These are phyloP conservation scores for Herminia tarsipennalis DNA, from an alignment of 2,888 invertebrate genomes.

Conservation along the genomic window DNA sequence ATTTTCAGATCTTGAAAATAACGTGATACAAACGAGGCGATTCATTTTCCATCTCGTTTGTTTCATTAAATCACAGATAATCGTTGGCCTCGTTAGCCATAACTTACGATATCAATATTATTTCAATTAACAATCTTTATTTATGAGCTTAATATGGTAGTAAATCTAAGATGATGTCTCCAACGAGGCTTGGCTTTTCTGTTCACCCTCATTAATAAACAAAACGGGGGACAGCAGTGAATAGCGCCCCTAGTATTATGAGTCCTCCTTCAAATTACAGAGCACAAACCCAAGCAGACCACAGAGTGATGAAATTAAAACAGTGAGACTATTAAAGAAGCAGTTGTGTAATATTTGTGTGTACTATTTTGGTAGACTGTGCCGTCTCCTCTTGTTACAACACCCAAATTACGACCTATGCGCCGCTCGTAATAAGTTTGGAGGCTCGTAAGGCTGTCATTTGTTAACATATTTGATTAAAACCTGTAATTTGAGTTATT, in stretches of 20 bases:
- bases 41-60: constrained; percentile 32
- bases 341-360: neutral
- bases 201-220: constrained; percentile 58
- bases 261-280: too few species aligned
- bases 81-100: constrained; percentile 45
- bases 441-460: constrained; percentile 35
- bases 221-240: constrained; percentile 27
- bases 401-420: constrained; percentile 28
- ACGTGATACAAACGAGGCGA: constrained; percentile 29
- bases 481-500: constrained; percentile 38
- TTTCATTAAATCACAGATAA: constrained; percentile 43
- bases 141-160: constrained; percentile 64
- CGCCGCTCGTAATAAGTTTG: constrained; percentile 36
- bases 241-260: too few species aligned
- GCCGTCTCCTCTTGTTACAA: neutral
- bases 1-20: constrained; percentile 35
- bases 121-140: constrained; percentile 65
- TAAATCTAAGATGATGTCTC: constrained; percentile 66
- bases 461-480: constrained; percentile 49
- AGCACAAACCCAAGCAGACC: too few species aligned
- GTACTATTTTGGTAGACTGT: neutral
- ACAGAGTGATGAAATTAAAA: neutral
- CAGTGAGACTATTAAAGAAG: neutral
- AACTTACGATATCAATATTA: constrained; percentile 40
- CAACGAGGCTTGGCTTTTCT: constrained; percentile 24